Conservation (phyloP, 2,797 vertebrate species). For the Phrynocephalus vlangalii region DNA sequence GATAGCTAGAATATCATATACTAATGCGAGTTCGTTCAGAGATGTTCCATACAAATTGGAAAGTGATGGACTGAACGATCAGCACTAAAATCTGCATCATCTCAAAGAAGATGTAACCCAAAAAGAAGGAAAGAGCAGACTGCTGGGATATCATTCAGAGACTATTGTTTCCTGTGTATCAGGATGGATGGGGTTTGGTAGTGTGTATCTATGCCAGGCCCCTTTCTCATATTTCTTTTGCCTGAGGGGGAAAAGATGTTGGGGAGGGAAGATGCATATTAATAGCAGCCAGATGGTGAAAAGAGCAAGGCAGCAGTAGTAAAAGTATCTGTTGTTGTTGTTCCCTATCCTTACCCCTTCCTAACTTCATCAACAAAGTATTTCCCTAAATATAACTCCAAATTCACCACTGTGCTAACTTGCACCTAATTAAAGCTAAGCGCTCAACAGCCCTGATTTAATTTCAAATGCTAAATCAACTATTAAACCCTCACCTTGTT, state of each 20-base stretch:
- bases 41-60: slow-evolving; percentile 26
- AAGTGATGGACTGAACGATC: not conserved
- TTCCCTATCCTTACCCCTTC: not conserved
- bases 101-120: not conserved
- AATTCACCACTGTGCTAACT: not conserved
- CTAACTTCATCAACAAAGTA: not conserved
- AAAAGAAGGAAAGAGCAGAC: not conserved
- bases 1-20: slow-evolving; percentile 3
- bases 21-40: not conserved
- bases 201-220: not conserved
- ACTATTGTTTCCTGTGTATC: not conserved
- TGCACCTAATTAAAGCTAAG: not conserved
- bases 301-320: not conserved
- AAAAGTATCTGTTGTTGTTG: not conserved
- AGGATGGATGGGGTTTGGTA: not conserved
- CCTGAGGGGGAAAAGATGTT: not conserved
- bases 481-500: not conserved
- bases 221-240: slow-evolving; percentile 7
- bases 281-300: not conserved
- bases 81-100: not conserved
- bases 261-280: not conserved
- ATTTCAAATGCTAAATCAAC: not conserved
- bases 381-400: not conserved
- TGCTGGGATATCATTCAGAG: not conserved
- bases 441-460: not conserved